A percentile compares a stretch with the other conserved stretches of the same genome.
Evolutionary conservation across 1,140 invertebrate species (phyloP).

Genomic region (Monomorium pharaonis): DNA sequence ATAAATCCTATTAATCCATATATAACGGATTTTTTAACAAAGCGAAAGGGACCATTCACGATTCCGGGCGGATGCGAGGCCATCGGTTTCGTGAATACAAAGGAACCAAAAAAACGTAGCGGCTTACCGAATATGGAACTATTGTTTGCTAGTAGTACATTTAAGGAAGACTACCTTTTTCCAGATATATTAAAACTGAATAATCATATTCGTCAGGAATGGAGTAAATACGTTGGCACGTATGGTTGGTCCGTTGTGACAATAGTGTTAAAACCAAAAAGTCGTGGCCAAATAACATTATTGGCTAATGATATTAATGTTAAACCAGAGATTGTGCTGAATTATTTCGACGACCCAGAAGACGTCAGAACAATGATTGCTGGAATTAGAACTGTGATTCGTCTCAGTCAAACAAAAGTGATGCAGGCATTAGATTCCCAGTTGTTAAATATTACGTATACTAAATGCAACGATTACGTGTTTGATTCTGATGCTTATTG

Average conservation of each 20-base stretch:
- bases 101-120: slow-evolving; percentile 87
- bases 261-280: not conserved
- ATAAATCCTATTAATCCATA: slow-evolving; percentile 74
- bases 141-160: slow-evolving; percentile 87
- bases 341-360: not conserved
- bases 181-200: slow-evolving; percentile 77
- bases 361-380: not conserved
- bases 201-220: slow-evolving; percentile 83
- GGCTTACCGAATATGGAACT: slow-evolving; percentile 92
- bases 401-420: not conserved
- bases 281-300: not conserved
- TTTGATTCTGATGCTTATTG: not conserved
- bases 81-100: slow-evolving; percentile 90
- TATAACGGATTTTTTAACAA: slow-evolving; percentile 83
- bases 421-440: not conserved
- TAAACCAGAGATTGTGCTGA: not conserved
- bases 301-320: not conserved
- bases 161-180: slow-evolving; percentile 82
- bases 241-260: slow-evolving; percentile 83
- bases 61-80: slow-evolving; percentile 92
- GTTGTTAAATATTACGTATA: not conserved
- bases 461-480: not conserved
- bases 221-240: slow-evolving; percentile 84
- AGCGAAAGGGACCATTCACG: slow-evolving; percentile 90
- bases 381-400: not conserved